Conservation (phyloP, 2,888 invertebrate species). For the Calliphora vomitoria region DNA sequence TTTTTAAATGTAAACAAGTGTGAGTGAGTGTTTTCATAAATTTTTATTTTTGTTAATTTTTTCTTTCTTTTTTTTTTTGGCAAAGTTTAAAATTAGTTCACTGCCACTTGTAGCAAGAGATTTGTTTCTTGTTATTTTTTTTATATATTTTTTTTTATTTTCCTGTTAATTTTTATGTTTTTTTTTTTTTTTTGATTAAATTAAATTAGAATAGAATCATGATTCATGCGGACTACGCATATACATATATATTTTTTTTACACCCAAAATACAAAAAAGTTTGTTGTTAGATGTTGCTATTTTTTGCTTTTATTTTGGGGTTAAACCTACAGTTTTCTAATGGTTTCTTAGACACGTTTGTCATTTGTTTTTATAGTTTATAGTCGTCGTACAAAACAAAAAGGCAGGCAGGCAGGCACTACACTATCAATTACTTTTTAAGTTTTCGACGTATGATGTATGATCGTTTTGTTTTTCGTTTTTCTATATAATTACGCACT, state of each 20-base stretch:
- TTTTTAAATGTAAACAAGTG: conserved; percentile 13
- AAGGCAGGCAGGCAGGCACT: conserved; percentile 7
- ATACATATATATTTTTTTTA: conserved; percentile 43
- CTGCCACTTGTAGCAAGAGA: conserved; percentile 80
- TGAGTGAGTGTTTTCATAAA: conserved; percentile 10
- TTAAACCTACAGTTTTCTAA: conserved; percentile 63
- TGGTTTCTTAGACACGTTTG: conserved; percentile 44
- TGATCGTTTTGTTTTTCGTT: conserved; percentile 30
- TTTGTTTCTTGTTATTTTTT: conserved; percentile 64
- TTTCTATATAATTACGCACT: conserved; percentile 64
- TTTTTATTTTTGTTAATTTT: neutral
- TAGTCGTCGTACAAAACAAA: conserved; percentile 27
- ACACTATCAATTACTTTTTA: conserved; percentile 44
- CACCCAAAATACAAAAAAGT: conserved; percentile 59
- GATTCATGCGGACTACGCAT: conserved; percentile 72
- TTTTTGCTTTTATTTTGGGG: conserved; percentile 34
- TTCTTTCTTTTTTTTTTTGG: conserved; percentile 61
- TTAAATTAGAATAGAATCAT: conserved; percentile 69
- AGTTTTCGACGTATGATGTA: conserved; percentile 33
- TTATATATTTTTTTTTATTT: conserved; percentile 56
- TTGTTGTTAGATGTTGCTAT: conserved; percentile 38
- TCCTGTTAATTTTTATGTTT: conserved; percentile 52
- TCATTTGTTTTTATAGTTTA: conserved; percentile 47
- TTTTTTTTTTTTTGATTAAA: conserved; percentile 57
- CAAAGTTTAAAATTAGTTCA: conserved; percentile 79